These are phyloP conservation scores for Alosa alosa DNA, from an alignment of 2,113 vertebrate species.

Conservation along the genomic window DNA sequence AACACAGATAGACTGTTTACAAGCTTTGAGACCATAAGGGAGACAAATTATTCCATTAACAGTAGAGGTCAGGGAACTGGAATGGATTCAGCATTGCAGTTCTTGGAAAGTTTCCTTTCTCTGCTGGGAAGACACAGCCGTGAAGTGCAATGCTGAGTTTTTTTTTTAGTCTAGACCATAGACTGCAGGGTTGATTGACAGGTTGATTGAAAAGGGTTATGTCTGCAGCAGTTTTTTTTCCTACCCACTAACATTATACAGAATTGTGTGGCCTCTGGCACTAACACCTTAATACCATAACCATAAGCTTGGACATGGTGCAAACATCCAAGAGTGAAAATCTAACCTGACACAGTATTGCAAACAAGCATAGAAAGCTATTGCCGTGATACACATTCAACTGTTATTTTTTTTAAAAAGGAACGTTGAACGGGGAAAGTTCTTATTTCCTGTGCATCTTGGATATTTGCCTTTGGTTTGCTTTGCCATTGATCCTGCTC, in stretches of 20 bases:
- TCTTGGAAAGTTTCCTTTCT: background rate
- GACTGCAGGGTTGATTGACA: background rate
- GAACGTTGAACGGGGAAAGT: background rate
- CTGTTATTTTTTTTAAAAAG: background rate
- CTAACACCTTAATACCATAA: constrained; percentile 19
- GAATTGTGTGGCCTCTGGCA: background rate
- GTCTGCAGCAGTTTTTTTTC: background rate
- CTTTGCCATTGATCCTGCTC: constrained; percentile 9
- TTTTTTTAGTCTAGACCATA: background rate
- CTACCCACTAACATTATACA: background rate
- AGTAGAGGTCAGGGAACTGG: background rate
- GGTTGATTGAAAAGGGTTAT: background rate
- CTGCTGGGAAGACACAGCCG: background rate
- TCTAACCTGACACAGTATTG: background rate
- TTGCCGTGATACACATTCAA: background rate
- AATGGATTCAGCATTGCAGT: background rate
- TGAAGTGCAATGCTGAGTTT: background rate
- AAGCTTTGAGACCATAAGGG: background rate
- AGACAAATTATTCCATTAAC: background rate
- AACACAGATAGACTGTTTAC: background rate
- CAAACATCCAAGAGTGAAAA: constrained; percentile 35
- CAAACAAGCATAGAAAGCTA: background rate
- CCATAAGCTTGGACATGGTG: constrained; percentile 16
- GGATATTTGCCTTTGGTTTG: constrained; percentile 35
- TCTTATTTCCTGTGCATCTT: constrained; percentile 17